phyloP scores from a whole-genome alignment of 2,797 vertebrate genomes.

The Sandelia bainsii region DNA sequence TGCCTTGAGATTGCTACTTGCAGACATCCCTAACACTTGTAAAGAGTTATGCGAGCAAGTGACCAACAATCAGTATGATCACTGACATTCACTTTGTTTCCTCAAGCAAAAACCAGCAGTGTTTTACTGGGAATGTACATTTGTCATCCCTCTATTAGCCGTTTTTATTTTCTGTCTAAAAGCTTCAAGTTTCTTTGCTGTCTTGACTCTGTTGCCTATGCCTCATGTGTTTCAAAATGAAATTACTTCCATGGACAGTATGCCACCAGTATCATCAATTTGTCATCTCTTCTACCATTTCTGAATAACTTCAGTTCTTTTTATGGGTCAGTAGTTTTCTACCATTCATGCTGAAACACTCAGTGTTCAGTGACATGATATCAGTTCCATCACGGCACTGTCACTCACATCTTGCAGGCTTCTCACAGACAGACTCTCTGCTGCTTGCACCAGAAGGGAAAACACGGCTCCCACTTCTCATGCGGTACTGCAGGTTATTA shows the following conservation, averaged over 20 bases:
- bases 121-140: neutral
- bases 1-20: constrained; percentile 38
- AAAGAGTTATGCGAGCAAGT: constrained; percentile 9
- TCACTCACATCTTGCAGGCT: constrained; percentile 8
- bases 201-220: constrained; percentile 5
- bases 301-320: constrained; percentile 29
- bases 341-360: neutral
- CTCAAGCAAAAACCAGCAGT: neutral
- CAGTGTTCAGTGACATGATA: constrained; percentile 37
- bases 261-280: neutral
- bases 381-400: constrained; percentile 24
- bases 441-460: constrained; percentile 13
- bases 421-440: constrained; percentile 1
- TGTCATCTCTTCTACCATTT: constrained; percentile 26
- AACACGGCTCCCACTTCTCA: constrained; percentile 20
- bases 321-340: constrained; percentile 26
- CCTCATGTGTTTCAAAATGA: neutral
- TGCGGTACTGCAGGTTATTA: constrained; percentile 42
- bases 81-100: constrained; percentile 9
- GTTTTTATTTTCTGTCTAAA: constrained; percentile 16
- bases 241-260: neutral
- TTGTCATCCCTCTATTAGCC: neutral
- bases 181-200: neutral
- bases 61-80: constrained; percentile 4
- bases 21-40: constrained; percentile 40